Evolutionary conservation across 2,113 vertebrate species (phyloP).

Genomic region (Accipiter cooperii): DNA sequence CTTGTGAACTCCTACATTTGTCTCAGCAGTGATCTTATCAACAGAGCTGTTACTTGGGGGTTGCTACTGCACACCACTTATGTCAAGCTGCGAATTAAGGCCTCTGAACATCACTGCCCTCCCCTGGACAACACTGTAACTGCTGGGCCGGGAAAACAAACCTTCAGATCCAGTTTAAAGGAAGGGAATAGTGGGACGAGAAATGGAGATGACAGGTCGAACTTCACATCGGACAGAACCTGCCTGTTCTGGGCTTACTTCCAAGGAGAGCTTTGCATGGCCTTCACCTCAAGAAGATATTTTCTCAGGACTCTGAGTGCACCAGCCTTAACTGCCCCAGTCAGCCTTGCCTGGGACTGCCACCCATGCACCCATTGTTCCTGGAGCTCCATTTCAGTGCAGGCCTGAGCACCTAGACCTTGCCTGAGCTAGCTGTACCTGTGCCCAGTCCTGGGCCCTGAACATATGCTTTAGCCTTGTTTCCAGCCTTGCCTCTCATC

Average conservation of each 20-base stretch:
- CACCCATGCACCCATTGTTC: background rate
- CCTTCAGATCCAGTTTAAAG: background rate
- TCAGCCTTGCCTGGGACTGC: background rate
- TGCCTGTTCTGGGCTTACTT: background rate
- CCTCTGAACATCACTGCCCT: background rate
- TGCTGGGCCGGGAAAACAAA: background rate
- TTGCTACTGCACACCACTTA: background rate
- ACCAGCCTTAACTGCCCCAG: background rate
- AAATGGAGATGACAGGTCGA: background rate
- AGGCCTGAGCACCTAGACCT: background rate
- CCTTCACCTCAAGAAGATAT: background rate
- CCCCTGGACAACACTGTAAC: background rate
- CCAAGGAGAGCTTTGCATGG: background rate
- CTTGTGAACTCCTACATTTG: background rate
- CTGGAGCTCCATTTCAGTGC: background rate
- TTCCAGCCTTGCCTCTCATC: background rate
- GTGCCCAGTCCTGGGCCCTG: background rate
- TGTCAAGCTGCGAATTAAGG: background rate
- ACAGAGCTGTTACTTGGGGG: background rate
- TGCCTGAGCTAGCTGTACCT: background rate
- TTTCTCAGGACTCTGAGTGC: background rate
- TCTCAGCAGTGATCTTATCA: background rate
- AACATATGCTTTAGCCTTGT: background rate
- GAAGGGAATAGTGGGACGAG: background rate
- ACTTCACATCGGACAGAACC: background rate